Conservation (phyloP, 2,797 vertebrate species). For the Girardinus metallicus region DNA sequence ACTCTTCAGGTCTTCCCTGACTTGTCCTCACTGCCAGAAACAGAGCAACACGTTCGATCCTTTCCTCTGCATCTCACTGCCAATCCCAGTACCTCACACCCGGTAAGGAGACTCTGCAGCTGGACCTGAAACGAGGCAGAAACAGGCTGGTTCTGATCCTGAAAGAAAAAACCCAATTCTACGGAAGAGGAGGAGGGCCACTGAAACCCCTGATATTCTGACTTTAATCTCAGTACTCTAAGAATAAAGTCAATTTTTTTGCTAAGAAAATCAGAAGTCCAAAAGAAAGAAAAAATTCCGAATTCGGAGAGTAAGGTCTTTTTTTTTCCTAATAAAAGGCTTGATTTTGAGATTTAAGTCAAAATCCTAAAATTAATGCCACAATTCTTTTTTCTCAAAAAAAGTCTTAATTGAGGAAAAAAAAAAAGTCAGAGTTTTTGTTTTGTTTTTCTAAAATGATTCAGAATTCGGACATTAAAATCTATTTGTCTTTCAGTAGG, state of each 20-base stretch:
- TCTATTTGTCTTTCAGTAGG: background rate
- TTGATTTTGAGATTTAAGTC: too few species aligned
- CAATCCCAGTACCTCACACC: constrained; percentile 91
- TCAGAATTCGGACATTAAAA: background rate
- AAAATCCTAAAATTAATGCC: background rate
- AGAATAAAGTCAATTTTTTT: background rate
- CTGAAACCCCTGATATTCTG: background rate
- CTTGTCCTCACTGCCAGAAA: constrained; percentile 99
- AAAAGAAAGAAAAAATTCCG: too few species aligned
- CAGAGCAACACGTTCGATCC: constrained; percentile 99
- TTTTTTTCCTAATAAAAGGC: too few species aligned
- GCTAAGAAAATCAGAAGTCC: background rate
- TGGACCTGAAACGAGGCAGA: constrained; percentile 6
- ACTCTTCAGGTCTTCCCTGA: constrained; percentile 90
- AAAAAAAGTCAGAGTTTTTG: too few species aligned
- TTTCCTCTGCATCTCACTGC: constrained; percentile 98
- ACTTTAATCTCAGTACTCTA: background rate
- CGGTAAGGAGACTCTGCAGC: constrained; percentile 59
- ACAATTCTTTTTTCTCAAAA: too few species aligned
- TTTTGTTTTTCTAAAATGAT: background rate
- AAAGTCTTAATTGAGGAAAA: too few species aligned
- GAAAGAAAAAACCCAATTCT: background rate
- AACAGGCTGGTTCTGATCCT: background rate
- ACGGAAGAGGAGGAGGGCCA: background rate
- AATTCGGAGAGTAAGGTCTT: background rate